Evolutionary conservation across 2,888 invertebrate genomes (phyloP), one percentile per base, ranked within the genome.

Genomic region (Chironomus tentans): DNA sequence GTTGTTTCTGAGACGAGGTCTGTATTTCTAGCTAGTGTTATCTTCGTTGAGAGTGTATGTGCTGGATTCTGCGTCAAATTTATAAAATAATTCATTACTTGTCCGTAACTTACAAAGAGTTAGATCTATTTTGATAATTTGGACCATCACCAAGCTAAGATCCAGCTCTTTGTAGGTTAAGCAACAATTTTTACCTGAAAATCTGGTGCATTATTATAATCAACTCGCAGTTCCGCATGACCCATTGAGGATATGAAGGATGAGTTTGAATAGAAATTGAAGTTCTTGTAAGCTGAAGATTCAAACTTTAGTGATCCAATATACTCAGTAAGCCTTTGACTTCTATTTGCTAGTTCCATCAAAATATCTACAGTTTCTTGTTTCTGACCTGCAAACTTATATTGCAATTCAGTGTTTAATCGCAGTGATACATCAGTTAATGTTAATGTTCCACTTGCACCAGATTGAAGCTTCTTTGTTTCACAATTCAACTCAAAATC

Each of bases 401-500:
- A 84, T 48, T 82, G 82, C 1, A 82, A 72, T n/a, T 81, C 82
- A 77, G 84, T 79, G 71, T 83, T 83, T 0, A 82, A 82, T 1
- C 82, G 81, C 2, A 81, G 81, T 0, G 81, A 82, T 0, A 82
- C 80, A 71, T 83, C 83, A 13, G 77, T 83, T 61, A 82, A 80
- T 0, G 89, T 87, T 73, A 93, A 87, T 81, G 92, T 92, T 0
- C 94, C 94, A 47, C 87, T 85, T n/a, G 93, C 83, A 78, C 88
- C 86, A 69, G 92, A 92, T 76, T 88, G 89, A 0, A 94, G 84
- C 78, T 90, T 89, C 80, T 91, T 92, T 0, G 93, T 94, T 84
- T 91, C 90, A 80, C 94, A 93, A 70, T 89, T 89, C 10, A 92
- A 82, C 77, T 90, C 87, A 7, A 94, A 88, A 78, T 93, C 92